Evolutionary conservation across 2,888 invertebrate species (phyloP).

Genomic region (Anagyrus pseudococci): DNA sequence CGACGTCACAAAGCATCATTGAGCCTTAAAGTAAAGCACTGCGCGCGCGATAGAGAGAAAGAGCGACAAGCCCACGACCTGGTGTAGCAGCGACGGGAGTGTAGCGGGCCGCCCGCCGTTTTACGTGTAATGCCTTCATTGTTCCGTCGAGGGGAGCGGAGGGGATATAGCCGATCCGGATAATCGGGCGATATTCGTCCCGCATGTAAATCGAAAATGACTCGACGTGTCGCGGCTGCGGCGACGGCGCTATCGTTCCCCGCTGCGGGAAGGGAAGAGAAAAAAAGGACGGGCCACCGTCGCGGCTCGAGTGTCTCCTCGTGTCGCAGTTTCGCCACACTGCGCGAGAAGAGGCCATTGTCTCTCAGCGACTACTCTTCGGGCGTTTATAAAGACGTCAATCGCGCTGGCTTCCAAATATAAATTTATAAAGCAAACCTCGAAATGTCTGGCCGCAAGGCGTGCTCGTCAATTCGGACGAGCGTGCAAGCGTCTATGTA

Average conservation of each 20-base stretch:
- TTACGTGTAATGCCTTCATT: too few relatives aligned
- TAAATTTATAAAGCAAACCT: constrained; percentile 15
- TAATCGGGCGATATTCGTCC: not conserved
- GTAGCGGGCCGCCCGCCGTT: too few relatives aligned
- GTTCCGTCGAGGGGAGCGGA: too few relatives aligned
- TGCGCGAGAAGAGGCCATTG: too few relatives aligned
- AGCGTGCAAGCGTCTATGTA: too few relatives aligned
- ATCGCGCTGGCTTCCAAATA: constrained; percentile 13
- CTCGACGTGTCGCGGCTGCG: not conserved
- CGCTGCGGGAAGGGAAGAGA: too few relatives aligned
- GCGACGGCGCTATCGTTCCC: not conserved
- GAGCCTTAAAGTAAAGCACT: constrained; percentile 21
- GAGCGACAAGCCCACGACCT: constrained; percentile 3
- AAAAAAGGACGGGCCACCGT: too few relatives aligned
- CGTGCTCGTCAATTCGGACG: too few relatives aligned
- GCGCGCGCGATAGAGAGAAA: constrained; percentile 11
- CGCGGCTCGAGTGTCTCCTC: too few relatives aligned
- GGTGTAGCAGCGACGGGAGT: not conserved
- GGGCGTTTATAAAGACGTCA: constrained; percentile 18
- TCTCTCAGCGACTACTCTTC: too few relatives aligned
- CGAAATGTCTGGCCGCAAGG: constrained; percentile 3
- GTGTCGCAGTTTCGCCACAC: too few relatives aligned
- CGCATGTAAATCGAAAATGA: constrained; percentile 1
- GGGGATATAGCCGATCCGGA: not conserved
- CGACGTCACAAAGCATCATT: constrained; percentile 31